phyloP scores from a whole-genome alignment of 37 sponge, comb jelly and placozoan species.

The Petrosia ficiformis region DNA sequence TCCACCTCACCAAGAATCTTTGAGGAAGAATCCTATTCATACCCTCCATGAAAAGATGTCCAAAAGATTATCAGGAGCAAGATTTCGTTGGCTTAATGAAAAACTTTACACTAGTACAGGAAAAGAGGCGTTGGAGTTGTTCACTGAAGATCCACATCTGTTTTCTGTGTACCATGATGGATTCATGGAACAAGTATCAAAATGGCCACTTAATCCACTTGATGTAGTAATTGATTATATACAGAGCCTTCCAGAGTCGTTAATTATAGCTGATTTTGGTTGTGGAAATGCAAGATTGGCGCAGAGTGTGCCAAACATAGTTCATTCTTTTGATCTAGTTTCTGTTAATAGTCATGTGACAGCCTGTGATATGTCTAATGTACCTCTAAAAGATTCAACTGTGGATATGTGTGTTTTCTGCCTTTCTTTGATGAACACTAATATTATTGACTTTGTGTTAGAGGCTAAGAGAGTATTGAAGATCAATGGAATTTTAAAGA shows the following conservation, averaged over 20 bases:
- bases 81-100: slow-evolving; percentile 94
- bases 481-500: slow-evolving; percentile 60
- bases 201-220: slow-evolving; percentile 94
- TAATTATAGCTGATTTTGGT: slow-evolving; percentile 89
- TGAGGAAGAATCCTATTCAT: too few species aligned
- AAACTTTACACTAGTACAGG: slow-evolving; percentile 86
- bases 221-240: slow-evolving; percentile 76
- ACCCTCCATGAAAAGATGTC: slow-evolving; percentile 40
- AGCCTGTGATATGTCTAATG: slow-evolving; percentile 90
- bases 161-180: slow-evolving; percentile 90
- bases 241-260: slow-evolving; percentile 30
- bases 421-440: slow-evolving; percentile 95
- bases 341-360: slow-evolving; percentile 65
- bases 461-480: slow-evolving; percentile 85
- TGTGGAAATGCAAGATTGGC: slow-evolving; percentile 92
- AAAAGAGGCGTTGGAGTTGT: slow-evolving; percentile 63
- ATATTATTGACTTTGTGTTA: slow-evolving; percentile 76
- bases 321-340: slow-evolving; percentile 93
- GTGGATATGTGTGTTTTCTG: slow-evolving; percentile 93
- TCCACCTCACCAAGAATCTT: too few species aligned
- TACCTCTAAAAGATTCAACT: slow-evolving; percentile 56
- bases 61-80: slow-evolving; percentile 59
- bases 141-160: slow-evolving; percentile 68
- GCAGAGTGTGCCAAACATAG: slow-evolving; percentile 61
- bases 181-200: slow-evolving; percentile 73